Evolutionary conservation across 2,888 invertebrate species (phyloP), one percentile per base, ranked within the genome.

Genomic region (Julus scandinavius): DNA sequence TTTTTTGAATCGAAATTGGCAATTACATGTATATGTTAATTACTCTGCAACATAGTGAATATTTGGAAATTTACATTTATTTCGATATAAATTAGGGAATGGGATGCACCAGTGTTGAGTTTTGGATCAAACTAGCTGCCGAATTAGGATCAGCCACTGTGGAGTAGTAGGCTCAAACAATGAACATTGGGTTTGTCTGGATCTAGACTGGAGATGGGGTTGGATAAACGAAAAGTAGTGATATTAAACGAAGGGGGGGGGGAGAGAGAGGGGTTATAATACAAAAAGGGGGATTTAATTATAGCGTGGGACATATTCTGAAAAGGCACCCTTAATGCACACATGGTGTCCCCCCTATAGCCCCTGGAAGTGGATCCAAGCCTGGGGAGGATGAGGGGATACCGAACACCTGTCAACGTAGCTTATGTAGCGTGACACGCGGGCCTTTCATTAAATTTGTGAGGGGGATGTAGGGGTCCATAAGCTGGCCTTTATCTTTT

Each of bases 381-480:
- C 29, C 63, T 29, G 72, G 72, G 72, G 72, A 29, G 15, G 38
- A 38, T 38, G 15, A 80, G 38, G 38, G 80, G 38, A 80, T 80
- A 80, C 80, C 38, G 80, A 80, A 80, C 80, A 80, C 80, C 80
- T 80, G 80, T 80, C 80, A 80, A 80, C 15, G 80, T 5, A 80
- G 80, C 80, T 80, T 80, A 80, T 80, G 80, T 80, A 80, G 80
- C 80, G 80, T 80, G 80, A 80, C 80, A 29, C 80, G 15, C 80
- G 13, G 80, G 80, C 80, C 38, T 80, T 80, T 40, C 38, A 40
- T 80, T 40, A 80, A 80, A 40, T 80, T 40, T 3, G 80, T 54
- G 80, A 13, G 15, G 80, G 80, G 38, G 38, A 80, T 11, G 38
- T 80, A 45, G 38, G 80, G 80, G 38, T 80, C 15, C 80, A 15